Conservation (phyloP, 1,140 invertebrate species). For the Eciton burchellii region DNA sequence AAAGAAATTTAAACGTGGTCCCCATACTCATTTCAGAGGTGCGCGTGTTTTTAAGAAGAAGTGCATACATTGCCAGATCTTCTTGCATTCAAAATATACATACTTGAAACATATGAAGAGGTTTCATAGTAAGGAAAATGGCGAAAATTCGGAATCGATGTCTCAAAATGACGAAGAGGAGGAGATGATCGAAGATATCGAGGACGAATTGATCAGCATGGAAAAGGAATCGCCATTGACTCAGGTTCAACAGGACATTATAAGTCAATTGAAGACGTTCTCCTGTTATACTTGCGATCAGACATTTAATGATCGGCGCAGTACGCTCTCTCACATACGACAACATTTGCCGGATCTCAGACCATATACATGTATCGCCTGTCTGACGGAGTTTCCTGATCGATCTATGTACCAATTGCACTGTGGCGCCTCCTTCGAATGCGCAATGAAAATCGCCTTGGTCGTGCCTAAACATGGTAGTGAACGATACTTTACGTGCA, state of each 20-base stretch:
- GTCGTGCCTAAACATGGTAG: conserved; percentile 80
- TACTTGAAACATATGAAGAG: conserved; percentile 80
- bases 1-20: conserved; percentile 76
- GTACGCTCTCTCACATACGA: conserved; percentile 82
- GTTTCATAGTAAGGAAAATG: conserved; percentile 73
- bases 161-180: conserved; percentile 65
- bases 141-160: conserved; percentile 2
- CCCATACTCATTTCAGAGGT: conserved; percentile 80
- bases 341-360: conserved; percentile 82
- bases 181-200: conserved; percentile 74
- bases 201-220: conserved; percentile 77
- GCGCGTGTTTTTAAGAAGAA: conserved; percentile 79
- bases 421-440: conserved; percentile 82
- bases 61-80: conserved; percentile 80
- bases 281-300: conserved; percentile 82
- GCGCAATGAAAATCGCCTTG: conserved; percentile 84
- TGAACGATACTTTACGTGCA: conserved; percentile 84
- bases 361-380: conserved; percentile 83
- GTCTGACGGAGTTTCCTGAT: conserved; percentile 82
- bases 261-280: conserved; percentile 83
- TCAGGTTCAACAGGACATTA: conserved; percentile 82
- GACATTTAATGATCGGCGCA: conserved; percentile 78
- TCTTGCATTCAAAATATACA: conserved; percentile 80
- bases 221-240: conserved; percentile 80
- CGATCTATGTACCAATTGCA: conserved; percentile 81